Evolutionary conservation across 2,797 vertebrate genomes (phyloP), one percentile per base, ranked within the genome.

Genomic region (Melopsittacus undulatus): DNA sequence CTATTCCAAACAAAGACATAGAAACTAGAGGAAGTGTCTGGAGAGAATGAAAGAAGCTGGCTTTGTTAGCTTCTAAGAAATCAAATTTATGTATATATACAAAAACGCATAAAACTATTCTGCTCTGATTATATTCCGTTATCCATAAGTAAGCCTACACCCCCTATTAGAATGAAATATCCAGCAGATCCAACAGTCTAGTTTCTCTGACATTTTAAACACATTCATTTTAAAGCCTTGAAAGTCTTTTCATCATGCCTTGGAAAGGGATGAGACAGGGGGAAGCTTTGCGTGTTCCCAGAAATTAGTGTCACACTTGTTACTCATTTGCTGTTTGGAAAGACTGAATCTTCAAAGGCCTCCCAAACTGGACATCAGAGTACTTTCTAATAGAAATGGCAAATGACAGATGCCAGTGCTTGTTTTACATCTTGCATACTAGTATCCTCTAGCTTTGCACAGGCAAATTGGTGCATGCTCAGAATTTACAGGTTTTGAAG

Each of bases 331-430:
- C 20, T 4, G 0, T 75, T 85, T 87, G 40, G 30, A 52, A 27
- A 34, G 40, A 43, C 17, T 57, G 34, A 90, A 89, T 89, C 78
- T 95, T 88, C 89, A 83, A 90, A 92, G n/a, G 29, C 29, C n/a
- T 74, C 23, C 29, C 45, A 46, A 59, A 13, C 24, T 46, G 17
- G 0, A 34, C 38, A 75, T 86, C 48, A 45, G 42, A 84, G 24
- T 11, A 19, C 24, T 82, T 82, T 3, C 36, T 66, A 78, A 40
- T 29, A 63, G 30, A 78, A 96, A 79, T n/a, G 36, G 43, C 17
- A 79, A 69, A 70, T 51, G 43, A n/a, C 1, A 0, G 43, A 82
- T 66, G 15, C 12, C 22, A 43, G 38, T 45, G 22, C 22, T 76
- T 80, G 5, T n/a, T 94, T 90, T 91, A 17, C 12, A 26, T 57